Evolutionary conservation across 2,113 vertebrate species (phyloP).

Genomic region (Sylvilagus bachmani): DNA sequence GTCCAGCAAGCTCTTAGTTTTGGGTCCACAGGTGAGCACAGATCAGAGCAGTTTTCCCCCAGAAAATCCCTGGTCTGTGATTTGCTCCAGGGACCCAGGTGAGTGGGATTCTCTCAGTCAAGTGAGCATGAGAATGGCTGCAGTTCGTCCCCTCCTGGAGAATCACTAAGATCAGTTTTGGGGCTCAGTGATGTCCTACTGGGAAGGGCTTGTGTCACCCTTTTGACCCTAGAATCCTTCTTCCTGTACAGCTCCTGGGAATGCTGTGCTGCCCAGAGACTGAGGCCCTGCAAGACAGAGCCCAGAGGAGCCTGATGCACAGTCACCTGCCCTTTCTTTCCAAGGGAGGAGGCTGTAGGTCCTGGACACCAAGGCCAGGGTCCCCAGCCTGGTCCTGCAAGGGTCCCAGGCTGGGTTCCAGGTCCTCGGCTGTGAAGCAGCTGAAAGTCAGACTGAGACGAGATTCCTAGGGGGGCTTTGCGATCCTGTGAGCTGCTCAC

Average conservation of each 20-base stretch:
- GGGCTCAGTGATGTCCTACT: background rate
- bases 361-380: background rate
- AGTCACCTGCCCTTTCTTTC: background rate
- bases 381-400: accelerated
- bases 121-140: background rate
- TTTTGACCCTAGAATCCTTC: background rate
- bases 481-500: background rate
- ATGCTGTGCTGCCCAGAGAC: background rate
- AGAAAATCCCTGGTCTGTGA: background rate
- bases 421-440: background rate
- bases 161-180: background rate
- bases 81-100: background rate
- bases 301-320: background rate
- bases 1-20: background rate
- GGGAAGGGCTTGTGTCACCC: background rate
- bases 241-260: too few species aligned
- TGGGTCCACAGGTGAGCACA: background rate
- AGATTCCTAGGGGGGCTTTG: background rate
- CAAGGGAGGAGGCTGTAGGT: background rate
- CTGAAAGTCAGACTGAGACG: background rate
- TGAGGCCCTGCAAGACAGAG: background rate
- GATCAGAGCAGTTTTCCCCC: background rate
- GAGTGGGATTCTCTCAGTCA: background rate
- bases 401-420: background rate
- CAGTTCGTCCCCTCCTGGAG: background rate